Conservation (phyloP, 23 tunicate species). For the Trididemnum miniatum region DNA sequence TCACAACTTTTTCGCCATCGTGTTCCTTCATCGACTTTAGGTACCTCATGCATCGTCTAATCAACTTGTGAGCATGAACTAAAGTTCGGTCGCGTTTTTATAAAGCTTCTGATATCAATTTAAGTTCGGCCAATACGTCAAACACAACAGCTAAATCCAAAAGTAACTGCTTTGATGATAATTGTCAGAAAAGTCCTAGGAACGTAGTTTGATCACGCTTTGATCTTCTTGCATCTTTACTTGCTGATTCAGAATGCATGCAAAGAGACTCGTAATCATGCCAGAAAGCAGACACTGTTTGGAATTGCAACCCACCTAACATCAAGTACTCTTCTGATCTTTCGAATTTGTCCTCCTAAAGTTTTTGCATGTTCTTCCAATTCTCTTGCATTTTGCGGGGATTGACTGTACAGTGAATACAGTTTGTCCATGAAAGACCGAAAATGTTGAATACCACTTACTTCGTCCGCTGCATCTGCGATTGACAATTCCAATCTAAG, state of each 20-base stretch:
- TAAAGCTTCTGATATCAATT: background rate
- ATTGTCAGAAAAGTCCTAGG: background rate
- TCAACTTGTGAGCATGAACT: no score
- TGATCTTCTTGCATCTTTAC: background rate
- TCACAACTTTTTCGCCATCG: no score
- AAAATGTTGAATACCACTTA: background rate
- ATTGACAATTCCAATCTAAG: no score
- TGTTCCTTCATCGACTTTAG: no score
- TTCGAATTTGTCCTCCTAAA: background rate
- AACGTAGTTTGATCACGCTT: background rate
- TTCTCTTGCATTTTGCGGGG: background rate
- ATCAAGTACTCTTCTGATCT: background rate
- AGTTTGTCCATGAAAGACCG: background rate
- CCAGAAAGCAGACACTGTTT: no score
- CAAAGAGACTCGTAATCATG: no score
- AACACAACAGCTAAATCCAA: no score
- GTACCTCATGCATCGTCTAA: no score
- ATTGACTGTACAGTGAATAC: no score
- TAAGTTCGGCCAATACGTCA: background rate
- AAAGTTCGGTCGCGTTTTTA: background rate
- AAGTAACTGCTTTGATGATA: background rate
- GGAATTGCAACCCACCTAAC: no score
- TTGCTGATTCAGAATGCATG: no score
- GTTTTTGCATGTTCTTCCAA: background rate
- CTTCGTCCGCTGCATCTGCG: background rate